Conservation (phyloP, 1,140 invertebrate genomes). For the Mycetomoellerius zeteki region DNA sequence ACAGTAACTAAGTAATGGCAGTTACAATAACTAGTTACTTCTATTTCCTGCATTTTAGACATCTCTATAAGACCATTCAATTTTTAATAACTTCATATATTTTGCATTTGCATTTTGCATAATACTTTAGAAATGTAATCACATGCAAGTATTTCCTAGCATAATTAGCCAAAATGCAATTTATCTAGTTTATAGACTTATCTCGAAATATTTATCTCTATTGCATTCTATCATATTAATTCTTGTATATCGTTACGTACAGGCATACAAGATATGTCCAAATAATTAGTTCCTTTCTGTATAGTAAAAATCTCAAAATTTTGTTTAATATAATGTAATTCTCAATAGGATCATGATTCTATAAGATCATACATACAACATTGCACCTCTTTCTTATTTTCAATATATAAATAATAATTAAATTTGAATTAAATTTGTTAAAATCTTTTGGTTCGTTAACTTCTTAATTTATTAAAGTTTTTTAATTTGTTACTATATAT, state of each 20-base stretch:
- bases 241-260: conserved; percentile 2
- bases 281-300: conserved; percentile 29
- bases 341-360: not conserved
- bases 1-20: too few relatives aligned
- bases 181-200: conserved; percentile 31
- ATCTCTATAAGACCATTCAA: conserved; percentile 9
- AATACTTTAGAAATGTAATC: conserved; percentile 37
- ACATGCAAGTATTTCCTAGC: conserved; percentile 29
- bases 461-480: not conserved
- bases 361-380: too few relatives aligned
- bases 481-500: conserved; percentile 1
- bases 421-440: not conserved
- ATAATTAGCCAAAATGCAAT: conserved; percentile 23
- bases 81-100: conserved; percentile 25
- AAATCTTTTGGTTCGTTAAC: not conserved
- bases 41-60: not conserved
- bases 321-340: conserved; percentile 11
- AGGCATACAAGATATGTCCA: not conserved
- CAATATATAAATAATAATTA: not conserved
- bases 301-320: not conserved
- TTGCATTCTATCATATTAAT: not conserved
- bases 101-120: conserved; percentile 42
- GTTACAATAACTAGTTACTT: too few relatives aligned
- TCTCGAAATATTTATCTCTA: conserved; percentile 24
- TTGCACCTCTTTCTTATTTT: not conserved